phyloP scores from a whole-genome alignment of 2,888 invertebrate genomes.

The Didymodactylos carnosus region DNA sequence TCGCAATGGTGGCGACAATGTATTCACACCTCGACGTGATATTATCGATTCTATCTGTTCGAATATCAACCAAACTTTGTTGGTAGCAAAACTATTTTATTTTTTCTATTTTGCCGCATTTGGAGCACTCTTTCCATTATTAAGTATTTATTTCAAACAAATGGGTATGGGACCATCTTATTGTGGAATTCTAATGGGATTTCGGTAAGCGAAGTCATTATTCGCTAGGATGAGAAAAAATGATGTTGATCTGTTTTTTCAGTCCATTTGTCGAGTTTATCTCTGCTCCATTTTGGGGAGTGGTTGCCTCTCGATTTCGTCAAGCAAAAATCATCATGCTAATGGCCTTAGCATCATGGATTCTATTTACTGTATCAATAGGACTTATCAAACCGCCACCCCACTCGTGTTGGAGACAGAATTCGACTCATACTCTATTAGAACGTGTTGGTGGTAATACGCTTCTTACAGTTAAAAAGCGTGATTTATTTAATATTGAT shows the following conservation, averaged over 20 bases:
- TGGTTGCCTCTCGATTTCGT: constrained; percentile 59
- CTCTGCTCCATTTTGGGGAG: constrained; percentile 92
- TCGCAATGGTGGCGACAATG: neutral
- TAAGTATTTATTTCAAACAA: constrained; percentile 98
- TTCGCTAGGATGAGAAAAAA: no score
- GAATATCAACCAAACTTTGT: constrained; percentile 64
- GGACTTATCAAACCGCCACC: constrained; percentile 85
- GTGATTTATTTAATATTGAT: no score
- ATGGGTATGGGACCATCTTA: constrained; percentile 96
- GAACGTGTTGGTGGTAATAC: constrained; percentile 10
- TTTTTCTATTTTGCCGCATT: constrained; percentile 98
- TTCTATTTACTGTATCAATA: constrained; percentile 80
- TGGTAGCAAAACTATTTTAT: constrained; percentile 88
- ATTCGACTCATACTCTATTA: constrained; percentile 40
- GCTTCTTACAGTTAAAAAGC: no score
- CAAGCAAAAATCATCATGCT: constrained; percentile 51
- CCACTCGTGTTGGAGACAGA: constrained; percentile 55
- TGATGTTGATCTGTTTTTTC: neutral
- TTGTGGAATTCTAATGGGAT: constrained; percentile 63
- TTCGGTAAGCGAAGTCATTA: constrained; percentile 45
- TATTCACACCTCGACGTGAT: constrained; percentile 35
- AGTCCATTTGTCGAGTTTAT: constrained; percentile 85
- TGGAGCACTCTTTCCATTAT: constrained; percentile 84
- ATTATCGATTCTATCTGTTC: constrained; percentile 61
- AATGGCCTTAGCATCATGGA: constrained; percentile 77